These are phyloP conservation scores for Drosophila koepferae DNA, from an alignment of 2,888 invertebrate species.

Conservation along the genomic window DNA sequence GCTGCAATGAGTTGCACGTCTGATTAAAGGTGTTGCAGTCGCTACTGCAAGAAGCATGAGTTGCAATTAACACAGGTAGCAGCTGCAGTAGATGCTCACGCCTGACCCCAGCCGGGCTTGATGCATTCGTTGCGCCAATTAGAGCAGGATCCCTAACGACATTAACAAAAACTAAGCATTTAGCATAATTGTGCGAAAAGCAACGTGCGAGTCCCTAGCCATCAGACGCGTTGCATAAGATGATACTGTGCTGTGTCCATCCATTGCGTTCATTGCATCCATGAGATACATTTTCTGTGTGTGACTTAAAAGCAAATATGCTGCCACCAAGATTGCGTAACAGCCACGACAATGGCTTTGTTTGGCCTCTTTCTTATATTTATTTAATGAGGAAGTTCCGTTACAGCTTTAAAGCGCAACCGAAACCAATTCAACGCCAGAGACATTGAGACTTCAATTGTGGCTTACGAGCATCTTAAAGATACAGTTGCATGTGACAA, in stretches of 20 bases:
- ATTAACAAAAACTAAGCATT: slow-evolving; percentile 49
- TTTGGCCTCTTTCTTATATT: not conserved
- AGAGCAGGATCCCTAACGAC: slow-evolving; percentile 43
- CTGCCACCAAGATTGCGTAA: slow-evolving; percentile 2
- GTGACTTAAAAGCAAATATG: slow-evolving; percentile 1
- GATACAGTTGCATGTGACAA: not conserved
- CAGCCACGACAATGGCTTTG: slow-evolving; percentile 14
- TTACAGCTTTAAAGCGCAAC: slow-evolving; percentile 8
- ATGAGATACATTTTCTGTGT: slow-evolving; percentile 19
- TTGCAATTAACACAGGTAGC: slow-evolving; percentile 1
- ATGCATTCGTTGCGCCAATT: slow-evolving; percentile 54
- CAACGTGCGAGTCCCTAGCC: not conserved
- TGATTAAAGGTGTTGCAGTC: slow-evolving; percentile 43
- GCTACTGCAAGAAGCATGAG: not conserved
- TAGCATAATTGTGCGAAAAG: slow-evolving; percentile 49
- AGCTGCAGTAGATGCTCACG: slow-evolving; percentile 5
- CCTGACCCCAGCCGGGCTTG: not conserved
- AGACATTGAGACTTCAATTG: not conserved
- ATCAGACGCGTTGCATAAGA: slow-evolving; percentile 29
- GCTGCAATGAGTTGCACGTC: slow-evolving; percentile 46
- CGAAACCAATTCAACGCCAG: slow-evolving; percentile 2
- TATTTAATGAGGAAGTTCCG: slow-evolving; percentile 19
- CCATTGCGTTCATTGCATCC: slow-evolving; percentile 10
- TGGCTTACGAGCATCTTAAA: not conserved
- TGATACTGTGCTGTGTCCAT: not conserved